Conservation (phyloP, 2,888 invertebrate species). For the Nemotelus pantherinus region DNA sequence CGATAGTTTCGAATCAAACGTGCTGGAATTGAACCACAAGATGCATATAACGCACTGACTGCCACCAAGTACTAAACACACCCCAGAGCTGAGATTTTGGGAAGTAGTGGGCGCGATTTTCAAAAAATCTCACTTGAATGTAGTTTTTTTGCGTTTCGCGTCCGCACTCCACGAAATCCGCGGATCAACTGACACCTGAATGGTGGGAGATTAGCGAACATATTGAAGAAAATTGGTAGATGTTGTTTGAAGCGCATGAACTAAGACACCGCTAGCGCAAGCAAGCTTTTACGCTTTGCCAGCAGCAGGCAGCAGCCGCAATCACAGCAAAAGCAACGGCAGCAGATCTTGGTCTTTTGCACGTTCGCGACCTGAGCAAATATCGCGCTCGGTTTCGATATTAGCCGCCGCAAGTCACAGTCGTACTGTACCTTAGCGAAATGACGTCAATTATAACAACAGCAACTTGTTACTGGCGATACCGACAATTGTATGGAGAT, state of each 20-base stretch:
- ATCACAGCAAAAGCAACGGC: neutral
- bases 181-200: slow-evolving; percentile 49
- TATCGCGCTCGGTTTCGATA: neutral
- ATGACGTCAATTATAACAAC: slow-evolving; percentile 29
- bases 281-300: neutral
- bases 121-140: neutral
- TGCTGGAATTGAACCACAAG: too few species aligned
- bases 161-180: slow-evolving; percentile 51
- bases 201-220: slow-evolving; percentile 50
- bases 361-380: neutral
- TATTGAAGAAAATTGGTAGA: slow-evolving; percentile 46
- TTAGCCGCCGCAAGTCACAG: neutral
- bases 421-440: neutral
- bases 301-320: slow-evolving; percentile 3
- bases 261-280: neutral
- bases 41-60: neutral
- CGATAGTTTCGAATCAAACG: too few species aligned
- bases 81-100: slow-evolving; percentile 8
- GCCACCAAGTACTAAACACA: neutral
- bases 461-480: neutral
- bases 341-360: neutral
- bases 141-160: slow-evolving; percentile 45
- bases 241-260: slow-evolving; percentile 22
- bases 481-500: neutral
- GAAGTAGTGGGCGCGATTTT: slow-evolving; percentile 35